Base-by-base conservation (phyloP, 1,140 invertebrate species). In the Solenopsis invicta region DNA sequence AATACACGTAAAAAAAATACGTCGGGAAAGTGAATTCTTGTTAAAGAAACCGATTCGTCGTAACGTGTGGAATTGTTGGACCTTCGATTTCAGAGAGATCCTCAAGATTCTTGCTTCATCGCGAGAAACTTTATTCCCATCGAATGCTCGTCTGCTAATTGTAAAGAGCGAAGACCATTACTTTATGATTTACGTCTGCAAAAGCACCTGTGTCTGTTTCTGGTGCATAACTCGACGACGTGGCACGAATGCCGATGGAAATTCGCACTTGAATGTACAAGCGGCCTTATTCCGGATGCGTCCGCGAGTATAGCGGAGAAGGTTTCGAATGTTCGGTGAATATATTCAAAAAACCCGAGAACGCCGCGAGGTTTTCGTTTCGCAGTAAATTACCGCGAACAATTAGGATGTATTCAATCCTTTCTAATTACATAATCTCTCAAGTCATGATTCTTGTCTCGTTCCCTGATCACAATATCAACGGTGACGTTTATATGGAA, bases 131-230 rank as follows among this genome's bases (percentile, higher is more conserved):
- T 50, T 21, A 41, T 62, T 62, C 13, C 5, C 21, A 13, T 24
- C 21, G 54, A 29, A 61, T 13, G 16, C 13, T 81, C 10, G 9
- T 81, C 34, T 41, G 41, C n/a, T 84, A 50, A 84, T 84, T 37
- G 67, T 29, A 56, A 82, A 45, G 21, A 45, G 21, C 41, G 54
- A 48, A 9, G 78, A 59, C 45, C 24, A 56, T 81, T 72, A 61
- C 59, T 34, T 52, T 41, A 50, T 75, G 34, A 75, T 74, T 74
- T 82, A 48, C 54, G 54, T 75, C 12, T 62, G 67, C 50, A 74
- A 61, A 56, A 41, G 12, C 54, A 74, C 41, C 12, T 75, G 67
- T 61, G 29, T 75, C 12, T 62, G 29, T 61, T 62, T 48, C 41
- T 37, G n/a, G 69, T 34, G 69, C 24, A 59, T 45, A 61, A 16